Conservation (phyloP, 2,888 invertebrate species). For the Pristionchus arcanus region DNA sequence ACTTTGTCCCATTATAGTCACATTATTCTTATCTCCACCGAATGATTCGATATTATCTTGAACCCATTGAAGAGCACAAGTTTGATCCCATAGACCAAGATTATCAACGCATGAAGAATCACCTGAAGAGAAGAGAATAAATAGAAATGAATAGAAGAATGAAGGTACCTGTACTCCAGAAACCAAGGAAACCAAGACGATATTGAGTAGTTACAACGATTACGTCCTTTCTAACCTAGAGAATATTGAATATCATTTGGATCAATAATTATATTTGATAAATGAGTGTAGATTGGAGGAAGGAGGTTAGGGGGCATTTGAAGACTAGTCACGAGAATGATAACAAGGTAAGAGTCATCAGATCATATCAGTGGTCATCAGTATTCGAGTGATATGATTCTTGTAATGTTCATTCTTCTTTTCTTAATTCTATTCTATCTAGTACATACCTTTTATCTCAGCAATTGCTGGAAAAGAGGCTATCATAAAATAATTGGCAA, state of each 20-base stretch:
- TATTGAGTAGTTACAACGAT: conserved; percentile 49
- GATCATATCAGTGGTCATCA: no score
- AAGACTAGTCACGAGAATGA: no score
- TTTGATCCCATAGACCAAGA: conserved; percentile 41
- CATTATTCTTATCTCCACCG: conserved; percentile 36
- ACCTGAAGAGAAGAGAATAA: neutral
- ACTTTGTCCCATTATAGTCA: conserved; percentile 46
- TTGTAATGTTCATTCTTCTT: no score
- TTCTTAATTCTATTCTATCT: neutral
- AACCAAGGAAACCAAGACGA: conserved; percentile 49
- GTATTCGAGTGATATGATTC: no score
- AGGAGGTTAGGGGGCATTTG: no score
- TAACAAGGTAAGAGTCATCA: no score
- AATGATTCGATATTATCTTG: conserved; percentile 21
- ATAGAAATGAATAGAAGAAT: no score
- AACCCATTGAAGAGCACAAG: neutral
- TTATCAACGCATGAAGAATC: conserved; percentile 1
- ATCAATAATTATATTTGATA: no score
- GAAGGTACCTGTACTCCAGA: conserved; percentile 41
- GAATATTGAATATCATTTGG: neutral
- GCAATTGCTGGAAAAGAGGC: no score
- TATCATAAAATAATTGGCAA: no score
- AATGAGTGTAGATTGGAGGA: no score
- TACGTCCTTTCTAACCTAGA: conserved; percentile 38
- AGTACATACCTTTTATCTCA: neutral